phyloP scores from a whole-genome alignment of 2,888 invertebrate species.

The Zootermopsis nevadensis region DNA sequence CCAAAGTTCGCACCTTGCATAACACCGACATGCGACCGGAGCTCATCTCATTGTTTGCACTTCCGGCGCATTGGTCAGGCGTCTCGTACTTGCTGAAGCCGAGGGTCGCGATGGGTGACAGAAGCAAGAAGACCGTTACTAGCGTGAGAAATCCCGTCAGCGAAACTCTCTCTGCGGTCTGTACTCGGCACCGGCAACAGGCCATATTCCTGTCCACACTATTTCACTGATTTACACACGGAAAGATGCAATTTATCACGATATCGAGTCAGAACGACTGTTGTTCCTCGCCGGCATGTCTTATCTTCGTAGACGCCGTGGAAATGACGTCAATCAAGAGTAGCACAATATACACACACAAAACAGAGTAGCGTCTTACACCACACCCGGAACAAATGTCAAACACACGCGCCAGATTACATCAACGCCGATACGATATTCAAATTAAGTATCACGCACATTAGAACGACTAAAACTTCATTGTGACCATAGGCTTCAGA shows the following conservation, averaged over 20 bases:
- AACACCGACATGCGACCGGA: slow-evolving; percentile 67
- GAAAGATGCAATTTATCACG: slow-evolving; percentile 1
- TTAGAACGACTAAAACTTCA: not conserved
- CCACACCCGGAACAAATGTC: not conserved
- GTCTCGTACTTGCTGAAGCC: slow-evolving; percentile 54
- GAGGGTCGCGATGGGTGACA: slow-evolving; percentile 17
- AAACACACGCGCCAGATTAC: not conserved
- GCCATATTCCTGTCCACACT: not conserved
- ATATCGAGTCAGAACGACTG: not conserved
- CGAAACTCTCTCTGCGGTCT: slow-evolving; percentile 2
- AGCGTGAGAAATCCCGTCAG: slow-evolving; percentile 26
- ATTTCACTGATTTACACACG: not conserved
- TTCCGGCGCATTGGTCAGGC: slow-evolving; percentile 65
- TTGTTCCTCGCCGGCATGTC: not conserved
- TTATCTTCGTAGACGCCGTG: not conserved
- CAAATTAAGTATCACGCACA: not conserved
- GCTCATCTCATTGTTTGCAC: slow-evolving; percentile 63
- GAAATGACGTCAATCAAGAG: too few species aligned
- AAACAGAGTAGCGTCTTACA: not conserved
- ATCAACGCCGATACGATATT: not conserved
- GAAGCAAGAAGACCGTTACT: slow-evolving; percentile 1
- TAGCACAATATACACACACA: not conserved
- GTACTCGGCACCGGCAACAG: slow-evolving; percentile 6
- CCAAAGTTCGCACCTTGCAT: slow-evolving; percentile 78
- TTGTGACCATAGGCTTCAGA: not conserved